phyloP scores from a whole-genome alignment of 30 jellyfish, hydroid and myxozoan genomes.

The Morbakka virulenta region DNA sequence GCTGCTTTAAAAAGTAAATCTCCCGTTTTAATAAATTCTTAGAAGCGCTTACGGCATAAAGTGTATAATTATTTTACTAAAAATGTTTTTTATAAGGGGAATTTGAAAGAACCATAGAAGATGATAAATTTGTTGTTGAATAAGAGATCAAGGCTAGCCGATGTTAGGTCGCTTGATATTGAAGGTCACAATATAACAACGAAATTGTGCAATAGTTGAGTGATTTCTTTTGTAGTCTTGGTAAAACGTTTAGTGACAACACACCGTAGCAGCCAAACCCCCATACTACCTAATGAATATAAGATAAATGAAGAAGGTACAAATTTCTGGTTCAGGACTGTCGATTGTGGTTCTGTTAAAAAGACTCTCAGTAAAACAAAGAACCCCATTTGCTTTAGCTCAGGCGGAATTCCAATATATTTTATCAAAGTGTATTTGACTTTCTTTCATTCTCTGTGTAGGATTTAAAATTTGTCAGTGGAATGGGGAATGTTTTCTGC shows the following conservation, averaged over 20 bases:
- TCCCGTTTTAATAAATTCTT: conserved; percentile 3
- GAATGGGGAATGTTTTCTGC: too few species aligned
- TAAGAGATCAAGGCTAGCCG: background rate
- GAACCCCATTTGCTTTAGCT: conserved; percentile 30
- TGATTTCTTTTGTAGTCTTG: conserved; percentile 27
- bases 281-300: conserved; percentile 33
- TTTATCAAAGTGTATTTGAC: too few species aligned
- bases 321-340: too few species aligned
- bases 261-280: conserved; percentile 45
- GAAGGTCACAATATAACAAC: conserved; percentile 2
- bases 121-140: conserved; percentile 20
- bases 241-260: conserved; percentile 29
- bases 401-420: conserved; percentile 40
- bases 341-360: conserved; percentile 2
- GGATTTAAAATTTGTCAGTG: too few species aligned
- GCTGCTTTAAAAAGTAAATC: conserved; percentile 11
- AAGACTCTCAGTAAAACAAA: conserved; percentile 49
- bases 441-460: too few species aligned
- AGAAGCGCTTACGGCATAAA: conserved; percentile 13
- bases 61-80: conserved; percentile 30
- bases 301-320: too few species aligned
- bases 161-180: background rate
- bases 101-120: conserved; percentile 35
- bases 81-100: conserved; percentile 12
- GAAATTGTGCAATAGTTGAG: conserved; percentile 23